Evolutionary conservation across 1,140 invertebrate genomes (phyloP).

Genomic region (Anastrepha obliqua): DNA sequence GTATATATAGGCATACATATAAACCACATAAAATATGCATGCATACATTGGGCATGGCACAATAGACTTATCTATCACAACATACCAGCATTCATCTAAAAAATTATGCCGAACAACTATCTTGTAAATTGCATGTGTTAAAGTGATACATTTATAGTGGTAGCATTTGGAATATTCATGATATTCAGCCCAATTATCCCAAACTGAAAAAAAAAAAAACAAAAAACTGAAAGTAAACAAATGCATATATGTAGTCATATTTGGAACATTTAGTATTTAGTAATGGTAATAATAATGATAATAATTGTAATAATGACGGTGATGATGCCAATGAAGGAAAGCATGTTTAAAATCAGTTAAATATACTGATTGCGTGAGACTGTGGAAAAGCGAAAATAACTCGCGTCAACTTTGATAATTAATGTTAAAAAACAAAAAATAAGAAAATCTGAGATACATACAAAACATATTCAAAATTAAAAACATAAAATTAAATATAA

Average conservation of each 20-base stretch:
- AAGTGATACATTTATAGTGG: background rate
- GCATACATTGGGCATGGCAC: background rate
- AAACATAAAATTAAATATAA: constrained; percentile 20
- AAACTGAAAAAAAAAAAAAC: background rate
- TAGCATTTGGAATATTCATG: background rate
- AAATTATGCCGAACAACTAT: background rate
- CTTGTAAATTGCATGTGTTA: background rate
- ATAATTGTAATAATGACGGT: constrained; percentile 32
- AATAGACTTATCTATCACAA: background rate
- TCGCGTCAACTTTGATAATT: constrained; percentile 32
- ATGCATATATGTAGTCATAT: constrained; percentile 41
- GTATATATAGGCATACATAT: background rate
- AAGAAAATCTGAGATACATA: constrained; percentile 41
- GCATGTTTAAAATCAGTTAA: constrained; percentile 5
- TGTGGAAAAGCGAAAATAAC: background rate
- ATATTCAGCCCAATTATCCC: background rate
- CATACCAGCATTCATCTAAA: background rate
- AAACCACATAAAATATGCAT: background rate
- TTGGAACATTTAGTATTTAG: constrained; percentile 44
- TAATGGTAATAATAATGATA: constrained; percentile 40
- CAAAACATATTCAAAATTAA: constrained; percentile 36
- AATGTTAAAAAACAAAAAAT: constrained; percentile 10
- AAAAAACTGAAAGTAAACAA: constrained; percentile 4
- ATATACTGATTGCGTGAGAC: constrained; percentile 23
- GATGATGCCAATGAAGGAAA: constrained; percentile 17